Evolutionary conservation across 2,888 invertebrate genomes (phyloP).

Genomic region (Adelognathus sp.): DNA sequence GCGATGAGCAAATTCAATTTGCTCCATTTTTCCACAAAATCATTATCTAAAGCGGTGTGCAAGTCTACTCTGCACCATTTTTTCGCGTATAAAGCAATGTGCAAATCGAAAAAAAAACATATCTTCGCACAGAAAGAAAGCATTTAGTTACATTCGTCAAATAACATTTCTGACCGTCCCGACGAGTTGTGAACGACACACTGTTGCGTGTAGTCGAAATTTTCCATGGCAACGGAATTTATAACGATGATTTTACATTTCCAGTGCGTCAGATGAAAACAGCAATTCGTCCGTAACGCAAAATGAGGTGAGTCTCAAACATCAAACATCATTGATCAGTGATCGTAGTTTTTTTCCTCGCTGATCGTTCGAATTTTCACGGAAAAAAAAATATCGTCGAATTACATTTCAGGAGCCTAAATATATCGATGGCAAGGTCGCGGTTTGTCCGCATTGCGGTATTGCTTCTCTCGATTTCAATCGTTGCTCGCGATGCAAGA

Average conservation of each 20-base stretch:
- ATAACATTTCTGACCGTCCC: too few relatives aligned
- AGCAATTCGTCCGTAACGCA: slow-evolving; percentile 68
- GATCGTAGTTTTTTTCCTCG: background rate
- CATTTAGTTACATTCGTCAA: too few relatives aligned
- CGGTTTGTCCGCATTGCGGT: slow-evolving; percentile 91
- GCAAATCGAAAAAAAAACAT: too few relatives aligned
- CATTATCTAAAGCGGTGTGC: too few relatives aligned
- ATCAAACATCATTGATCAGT: background rate
- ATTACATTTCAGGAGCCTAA: slow-evolving; percentile 82
- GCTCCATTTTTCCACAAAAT: too few relatives aligned
- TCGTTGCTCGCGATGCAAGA: slow-evolving; percentile 88
- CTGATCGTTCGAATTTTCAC: background rate
- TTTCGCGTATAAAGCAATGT: too few relatives aligned
- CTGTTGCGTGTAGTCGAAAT: too few relatives aligned
- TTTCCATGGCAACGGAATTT: too few relatives aligned
- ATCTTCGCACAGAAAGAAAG: too few relatives aligned
- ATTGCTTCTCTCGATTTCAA: slow-evolving; percentile 90
- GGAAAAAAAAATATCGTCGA: background rate
- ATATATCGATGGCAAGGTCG: slow-evolving; percentile 87
- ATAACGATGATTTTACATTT: slow-evolving; percentile 14
- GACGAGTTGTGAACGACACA: too few relatives aligned
- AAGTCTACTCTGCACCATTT: too few relatives aligned
- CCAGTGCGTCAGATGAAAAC: slow-evolving; percentile 70
- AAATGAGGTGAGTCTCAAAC: slow-evolving; percentile 67
- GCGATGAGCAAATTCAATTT: too few relatives aligned